phyloP scores from a whole-genome alignment of 2,888 invertebrate genomes.

The Drepana falcataria region DNA sequence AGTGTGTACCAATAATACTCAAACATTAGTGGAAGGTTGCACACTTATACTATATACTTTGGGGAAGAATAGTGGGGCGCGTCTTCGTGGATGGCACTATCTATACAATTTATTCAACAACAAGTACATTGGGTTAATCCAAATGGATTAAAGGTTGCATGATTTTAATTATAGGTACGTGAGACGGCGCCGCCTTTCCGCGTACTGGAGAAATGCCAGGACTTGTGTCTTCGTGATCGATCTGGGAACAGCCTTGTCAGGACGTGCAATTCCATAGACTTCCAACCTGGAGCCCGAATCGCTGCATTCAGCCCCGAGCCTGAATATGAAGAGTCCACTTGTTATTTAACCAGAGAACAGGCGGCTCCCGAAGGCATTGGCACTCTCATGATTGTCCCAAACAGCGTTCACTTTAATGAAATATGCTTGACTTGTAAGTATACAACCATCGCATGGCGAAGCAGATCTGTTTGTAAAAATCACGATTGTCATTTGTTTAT shows the following conservation, averaged over 20 bases:
- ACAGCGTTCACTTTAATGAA: slow-evolving; percentile 94
- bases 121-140: too few species aligned
- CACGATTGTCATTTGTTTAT: neutral
- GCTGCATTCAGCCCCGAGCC: slow-evolving; percentile 89
- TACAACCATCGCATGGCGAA: slow-evolving; percentile 3
- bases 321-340: slow-evolving; percentile 93
- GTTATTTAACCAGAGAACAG: slow-evolving; percentile 91
- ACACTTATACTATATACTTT: too few species aligned
- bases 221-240: slow-evolving; percentile 89
- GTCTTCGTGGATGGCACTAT: too few species aligned
- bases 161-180: slow-evolving; percentile 74
- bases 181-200: slow-evolving; percentile 92
- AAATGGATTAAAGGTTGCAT: neutral
- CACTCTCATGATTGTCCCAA: slow-evolving; percentile 91
- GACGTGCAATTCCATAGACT: slow-evolving; percentile 93
- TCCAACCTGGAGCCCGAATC: slow-evolving; percentile 91
- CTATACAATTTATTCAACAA: too few species aligned
- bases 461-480: neutral
- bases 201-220: slow-evolving; percentile 93
- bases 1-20: too few species aligned
- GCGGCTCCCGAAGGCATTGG: slow-evolving; percentile 93
- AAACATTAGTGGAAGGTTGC: too few species aligned
- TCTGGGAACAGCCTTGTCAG: slow-evolving; percentile 90
- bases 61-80: too few species aligned
- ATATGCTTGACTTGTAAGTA: slow-evolving; percentile 92